Conservation (phyloP, 1,140 invertebrate genomes). For the Andricus grossulariae region DNA sequence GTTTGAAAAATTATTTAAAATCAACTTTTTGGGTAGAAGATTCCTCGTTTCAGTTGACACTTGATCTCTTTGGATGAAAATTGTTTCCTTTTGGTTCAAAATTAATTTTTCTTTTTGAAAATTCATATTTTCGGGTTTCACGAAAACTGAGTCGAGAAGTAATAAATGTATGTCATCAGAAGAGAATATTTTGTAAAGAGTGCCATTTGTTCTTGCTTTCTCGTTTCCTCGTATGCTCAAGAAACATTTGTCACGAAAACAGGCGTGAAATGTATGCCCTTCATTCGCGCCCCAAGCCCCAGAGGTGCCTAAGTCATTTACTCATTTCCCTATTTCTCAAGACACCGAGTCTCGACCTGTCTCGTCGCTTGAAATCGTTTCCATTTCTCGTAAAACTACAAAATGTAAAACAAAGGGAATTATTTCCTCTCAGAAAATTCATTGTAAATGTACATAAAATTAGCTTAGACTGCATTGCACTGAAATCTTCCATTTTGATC, state of each 20-base stretch:
- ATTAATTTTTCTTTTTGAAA: too few species aligned
- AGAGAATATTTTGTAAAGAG: constrained; percentile 7
- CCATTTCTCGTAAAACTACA: neutral
- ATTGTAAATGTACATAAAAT: too few species aligned
- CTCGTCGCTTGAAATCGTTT: constrained; percentile 9
- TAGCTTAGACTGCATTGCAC: neutral
- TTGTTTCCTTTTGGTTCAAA: too few species aligned
- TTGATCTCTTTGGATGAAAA: too few species aligned
- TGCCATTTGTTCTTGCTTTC: constrained; percentile 4
- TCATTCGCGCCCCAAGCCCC: constrained; percentile 3
- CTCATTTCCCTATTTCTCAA: neutral
- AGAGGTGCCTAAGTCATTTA: neutral
- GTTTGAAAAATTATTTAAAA: too few species aligned
- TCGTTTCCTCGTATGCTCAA: constrained; percentile 10
- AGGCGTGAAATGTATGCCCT: constrained; percentile 12
- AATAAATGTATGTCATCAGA: neutral
- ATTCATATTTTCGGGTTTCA: too few species aligned
- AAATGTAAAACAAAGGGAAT: neutral
- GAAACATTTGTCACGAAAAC: constrained; percentile 27
- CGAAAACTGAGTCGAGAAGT: neutral
- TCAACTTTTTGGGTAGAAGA: too few species aligned
- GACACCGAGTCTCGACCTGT: constrained; percentile 21
- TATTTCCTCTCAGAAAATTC: too few species aligned
- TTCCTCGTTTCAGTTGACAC: too few species aligned
- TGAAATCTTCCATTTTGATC: too few species aligned